A percentile compares a stretch with the other conserved stretches of the same genome.
Evolutionary conservation across 1,140 invertebrate species (phyloP).

Genomic region (Musca domestica): DNA sequence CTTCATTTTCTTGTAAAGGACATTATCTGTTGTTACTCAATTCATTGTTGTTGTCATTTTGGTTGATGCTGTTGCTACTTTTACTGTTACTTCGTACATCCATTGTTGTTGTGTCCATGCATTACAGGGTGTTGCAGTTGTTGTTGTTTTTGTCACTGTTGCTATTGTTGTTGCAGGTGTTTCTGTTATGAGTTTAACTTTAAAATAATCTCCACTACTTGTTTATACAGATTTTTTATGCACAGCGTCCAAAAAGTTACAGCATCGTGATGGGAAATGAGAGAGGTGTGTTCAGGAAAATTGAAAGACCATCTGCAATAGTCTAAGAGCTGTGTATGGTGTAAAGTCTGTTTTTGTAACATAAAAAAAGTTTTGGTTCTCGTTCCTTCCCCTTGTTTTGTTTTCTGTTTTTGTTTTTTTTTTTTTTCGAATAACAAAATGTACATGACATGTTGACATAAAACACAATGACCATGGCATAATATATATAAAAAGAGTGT

Average conservation of each 20-base stretch:
- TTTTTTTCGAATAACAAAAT: constrained; percentile 3
- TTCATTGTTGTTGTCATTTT: constrained; percentile 1
- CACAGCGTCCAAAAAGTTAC: background rate
- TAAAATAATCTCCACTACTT: constrained; percentile 10
- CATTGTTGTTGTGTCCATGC: no score
- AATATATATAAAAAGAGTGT: no score
- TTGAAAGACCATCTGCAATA: no score
- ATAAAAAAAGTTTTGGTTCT: no score
- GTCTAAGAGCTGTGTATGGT: no score
- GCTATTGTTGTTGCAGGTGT: background rate
- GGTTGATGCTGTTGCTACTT: background rate
- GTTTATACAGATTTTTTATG: background rate
- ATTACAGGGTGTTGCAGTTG: background rate
- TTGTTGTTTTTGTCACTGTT: background rate
- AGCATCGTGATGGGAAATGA: no score
- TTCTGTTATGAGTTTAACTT: constrained; percentile 11
- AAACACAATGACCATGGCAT: background rate
- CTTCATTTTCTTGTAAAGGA: background rate
- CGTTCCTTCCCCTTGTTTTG: no score
- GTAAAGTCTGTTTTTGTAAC: no score
- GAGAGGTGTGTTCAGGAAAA: no score
- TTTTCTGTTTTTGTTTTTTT: background rate
- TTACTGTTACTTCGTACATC: background rate
- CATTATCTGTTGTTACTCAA: background rate
- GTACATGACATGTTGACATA: constrained; percentile 14